These are phyloP conservation scores for Pollenia angustigena DNA, from an alignment of 2,888 invertebrate genomes.

Conservation along the genomic window DNA sequence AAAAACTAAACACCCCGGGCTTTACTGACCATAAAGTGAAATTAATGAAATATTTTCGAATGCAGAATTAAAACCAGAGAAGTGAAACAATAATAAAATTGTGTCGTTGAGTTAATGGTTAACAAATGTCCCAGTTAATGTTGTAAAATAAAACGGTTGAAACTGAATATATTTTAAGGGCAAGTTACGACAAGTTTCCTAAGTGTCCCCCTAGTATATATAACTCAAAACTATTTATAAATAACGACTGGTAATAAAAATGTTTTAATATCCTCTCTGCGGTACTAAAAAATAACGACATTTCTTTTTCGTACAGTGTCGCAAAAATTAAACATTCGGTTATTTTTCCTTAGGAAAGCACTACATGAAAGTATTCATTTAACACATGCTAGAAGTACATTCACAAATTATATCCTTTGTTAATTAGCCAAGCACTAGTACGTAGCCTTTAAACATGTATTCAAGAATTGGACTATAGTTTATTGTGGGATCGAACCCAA, in stretches of 20 bases:
- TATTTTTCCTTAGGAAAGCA: no score
- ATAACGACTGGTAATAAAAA: neutral
- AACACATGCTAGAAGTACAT: no score
- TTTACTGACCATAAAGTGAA: constrained; percentile 58
- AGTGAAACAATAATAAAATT: constrained; percentile 52
- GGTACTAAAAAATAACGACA: neutral
- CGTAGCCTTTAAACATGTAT: no score
- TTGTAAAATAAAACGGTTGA: neutral
- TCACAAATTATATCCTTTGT: no score
- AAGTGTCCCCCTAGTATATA: no score
- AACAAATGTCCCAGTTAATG: constrained; percentile 15
- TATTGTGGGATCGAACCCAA: no score
- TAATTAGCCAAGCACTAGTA: no score
- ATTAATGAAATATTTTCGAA: constrained; percentile 54
- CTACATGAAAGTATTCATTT: no score
- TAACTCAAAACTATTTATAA: neutral
- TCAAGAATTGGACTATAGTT: no score
- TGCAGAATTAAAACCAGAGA: constrained; percentile 17
- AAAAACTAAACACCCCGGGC: constrained; percentile 34
- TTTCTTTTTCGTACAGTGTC: neutral
- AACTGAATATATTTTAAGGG: neutral
- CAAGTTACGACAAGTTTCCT: neutral
- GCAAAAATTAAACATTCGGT: no score
- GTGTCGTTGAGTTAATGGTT: constrained; percentile 1
- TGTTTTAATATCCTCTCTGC: neutral